Conservation (phyloP, 2,113 vertebrate species). For the Takifugu flavidus region DNA sequence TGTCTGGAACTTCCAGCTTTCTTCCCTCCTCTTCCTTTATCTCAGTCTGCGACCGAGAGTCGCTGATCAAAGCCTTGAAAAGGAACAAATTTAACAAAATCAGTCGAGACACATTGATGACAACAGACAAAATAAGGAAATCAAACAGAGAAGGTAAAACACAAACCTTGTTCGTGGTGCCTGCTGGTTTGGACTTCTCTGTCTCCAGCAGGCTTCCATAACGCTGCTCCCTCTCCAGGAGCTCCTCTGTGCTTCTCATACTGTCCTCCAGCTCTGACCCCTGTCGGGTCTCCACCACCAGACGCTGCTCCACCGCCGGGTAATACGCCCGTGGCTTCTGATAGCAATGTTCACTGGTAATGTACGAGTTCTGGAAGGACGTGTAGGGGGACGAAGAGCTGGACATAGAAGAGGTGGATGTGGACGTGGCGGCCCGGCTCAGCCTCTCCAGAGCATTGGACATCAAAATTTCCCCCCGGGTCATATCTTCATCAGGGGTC, state of each 20-base stretch:
- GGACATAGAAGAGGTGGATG: conserved; percentile 53
- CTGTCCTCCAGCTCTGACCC: conserved; percentile 83
- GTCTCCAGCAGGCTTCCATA: conserved; percentile 82
- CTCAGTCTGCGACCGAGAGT: conserved; percentile 44
- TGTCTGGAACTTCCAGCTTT: conserved; percentile 67
- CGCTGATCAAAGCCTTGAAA: conserved; percentile 26
- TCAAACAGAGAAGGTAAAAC: too few species aligned
- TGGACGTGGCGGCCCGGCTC: conserved; percentile 71
- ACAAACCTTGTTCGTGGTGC: conserved; percentile 77
- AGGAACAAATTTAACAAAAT: too few species aligned
- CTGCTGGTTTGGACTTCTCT: conserved; percentile 76
- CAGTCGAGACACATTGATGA: background rate
- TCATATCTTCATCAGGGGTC: conserved; percentile 61
- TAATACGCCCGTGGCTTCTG: conserved; percentile 94
- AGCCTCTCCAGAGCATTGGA: conserved; percentile 72
- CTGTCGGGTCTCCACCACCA: conserved; percentile 89
- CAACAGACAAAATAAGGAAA: background rate
- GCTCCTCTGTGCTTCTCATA: conserved; percentile 82
- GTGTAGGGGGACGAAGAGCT: conserved; percentile 63
- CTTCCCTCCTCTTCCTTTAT: conserved; percentile 69
- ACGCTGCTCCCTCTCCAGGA: conserved; percentile 75
- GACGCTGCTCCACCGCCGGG: conserved; percentile 88
- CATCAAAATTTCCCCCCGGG: conserved; percentile 61
- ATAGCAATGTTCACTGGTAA: conserved; percentile 96
- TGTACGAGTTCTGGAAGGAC: conserved; percentile 89